Base-by-base conservation (phyloP, 2,888 invertebrate species). In the Phaedon cochleariae region DNA sequence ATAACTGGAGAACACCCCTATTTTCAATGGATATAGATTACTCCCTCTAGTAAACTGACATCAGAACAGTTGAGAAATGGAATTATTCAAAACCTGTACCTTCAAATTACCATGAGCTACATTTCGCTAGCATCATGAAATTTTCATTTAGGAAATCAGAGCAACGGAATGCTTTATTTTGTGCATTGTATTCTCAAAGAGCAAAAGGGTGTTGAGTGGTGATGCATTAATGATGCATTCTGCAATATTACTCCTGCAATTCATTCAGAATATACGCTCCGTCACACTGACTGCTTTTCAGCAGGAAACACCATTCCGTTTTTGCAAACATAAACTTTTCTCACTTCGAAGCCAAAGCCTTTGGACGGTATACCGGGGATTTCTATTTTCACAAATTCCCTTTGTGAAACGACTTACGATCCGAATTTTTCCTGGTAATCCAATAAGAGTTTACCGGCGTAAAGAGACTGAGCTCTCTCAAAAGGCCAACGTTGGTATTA, bases 381-480 rank as follows among this genome's bases (percentile, higher is more conserved):
- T 75, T 75, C 74, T 75, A 76, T 76, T 76, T 75, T 73, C 69
- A 69, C 74, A 77, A 74, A 76, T 73, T 73, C 74, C 65, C 72
- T 74, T 74, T 72, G 73, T 73, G 72, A 74, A 57, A 74, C 74
- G 75, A 75, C 77, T 76, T 74, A 74, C 75, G 68, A 71, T 67
- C 69, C 76, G 72, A 75, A 77, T 77, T 77, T 76, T 76, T 73
- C 48, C 73, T 46, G 60, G 74, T 78, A 78, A 78, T 78, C 77
- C 77, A 77, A 76, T 78, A 77, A 75, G 75, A 73, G 74, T 77
- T 76, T 76, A 78, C 76, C 75, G 76, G 67, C 68, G 75, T 41
- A 41, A 73, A 73, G 72, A 73, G 74, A 74, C 70, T 62, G 70
- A 68, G 73, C 72, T 73, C 71, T 74, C 74, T 68, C 70, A 69